A percentile compares a stretch with the other conserved stretches of the same genome.
phyloP scores from a whole-genome alignment of 2,113 vertebrate genomes.

The Thymallus thymallus region DNA sequence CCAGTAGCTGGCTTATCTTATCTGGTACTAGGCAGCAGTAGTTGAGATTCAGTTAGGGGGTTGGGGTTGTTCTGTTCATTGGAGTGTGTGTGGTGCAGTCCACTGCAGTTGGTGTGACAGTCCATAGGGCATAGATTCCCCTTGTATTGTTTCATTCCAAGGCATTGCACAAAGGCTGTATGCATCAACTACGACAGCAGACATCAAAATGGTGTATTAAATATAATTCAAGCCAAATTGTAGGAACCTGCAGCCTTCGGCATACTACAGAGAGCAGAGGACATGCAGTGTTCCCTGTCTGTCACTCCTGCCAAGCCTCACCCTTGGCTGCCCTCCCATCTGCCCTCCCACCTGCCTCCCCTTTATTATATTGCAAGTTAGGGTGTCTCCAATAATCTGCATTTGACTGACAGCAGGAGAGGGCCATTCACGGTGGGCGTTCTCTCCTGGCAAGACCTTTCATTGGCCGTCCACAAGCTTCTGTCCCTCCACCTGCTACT shows the following conservation, averaged over 20 bases:
- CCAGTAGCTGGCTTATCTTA: constrained; percentile 1
- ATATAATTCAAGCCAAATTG: not conserved
- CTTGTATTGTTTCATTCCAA: not conserved
- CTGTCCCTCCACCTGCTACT: constrained; percentile 50
- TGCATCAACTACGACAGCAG: not conserved
- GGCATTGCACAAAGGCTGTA: not conserved
- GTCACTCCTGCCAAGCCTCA: constrained; percentile 64
- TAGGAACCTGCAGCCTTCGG: not conserved
- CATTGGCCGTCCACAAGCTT: constrained; percentile 53
- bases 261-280: constrained; percentile 24
- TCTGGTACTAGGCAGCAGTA: not conserved
- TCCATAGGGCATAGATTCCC: not conserved
- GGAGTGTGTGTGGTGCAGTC: not conserved
- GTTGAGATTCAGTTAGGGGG: not conserved
- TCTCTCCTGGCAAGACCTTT: constrained; percentile 59
- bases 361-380: constrained; percentile 59
- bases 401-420: constrained; percentile 74
- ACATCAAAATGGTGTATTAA: not conserved
- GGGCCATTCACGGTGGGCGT: constrained; percentile 64
- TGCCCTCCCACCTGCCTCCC: constrained; percentile 60
- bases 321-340: constrained; percentile 64
- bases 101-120: not conserved
- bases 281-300: constrained; percentile 56
- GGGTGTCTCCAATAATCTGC: constrained; percentile 70
- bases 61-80: not conserved